Conservation (phyloP, 2,888 invertebrate species). For the Parnassius orleans region DNA sequence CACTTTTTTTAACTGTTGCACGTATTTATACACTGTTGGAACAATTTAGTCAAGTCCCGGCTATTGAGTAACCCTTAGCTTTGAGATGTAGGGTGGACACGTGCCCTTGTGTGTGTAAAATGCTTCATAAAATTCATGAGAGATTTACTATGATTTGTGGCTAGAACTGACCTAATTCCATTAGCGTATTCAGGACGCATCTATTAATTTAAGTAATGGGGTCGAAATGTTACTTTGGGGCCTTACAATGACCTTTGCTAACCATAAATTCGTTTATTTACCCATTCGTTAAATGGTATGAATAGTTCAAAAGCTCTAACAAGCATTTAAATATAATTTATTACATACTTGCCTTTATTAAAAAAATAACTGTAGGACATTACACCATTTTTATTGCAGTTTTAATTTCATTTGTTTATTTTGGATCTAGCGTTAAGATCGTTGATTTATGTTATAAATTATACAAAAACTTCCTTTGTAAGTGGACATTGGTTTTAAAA, state of each 20-base stretch:
- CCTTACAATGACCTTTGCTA: slow-evolving; percentile 55
- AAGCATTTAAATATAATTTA: slow-evolving; percentile 25
- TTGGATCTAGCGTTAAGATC: no score
- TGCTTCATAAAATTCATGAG: slow-evolving; percentile 41
- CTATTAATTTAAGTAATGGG: slow-evolving; percentile 40
- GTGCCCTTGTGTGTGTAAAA: slow-evolving; percentile 40
- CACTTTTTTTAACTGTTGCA: neutral
- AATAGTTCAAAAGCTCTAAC: slow-evolving; percentile 23
- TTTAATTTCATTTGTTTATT: no score
- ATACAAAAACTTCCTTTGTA: no score
- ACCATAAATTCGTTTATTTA: slow-evolving; percentile 58
- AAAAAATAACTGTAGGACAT: neutral
- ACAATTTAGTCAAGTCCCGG: slow-evolving; percentile 4
- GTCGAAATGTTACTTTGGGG: slow-evolving; percentile 48
- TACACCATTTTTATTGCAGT: neutral
- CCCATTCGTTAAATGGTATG: slow-evolving; percentile 28
- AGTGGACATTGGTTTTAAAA: no score
- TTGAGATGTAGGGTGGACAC: slow-evolving; percentile 30
- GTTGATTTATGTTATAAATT: no score
- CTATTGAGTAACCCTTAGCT: slow-evolving; percentile 2
- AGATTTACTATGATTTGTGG: slow-evolving; percentile 34
- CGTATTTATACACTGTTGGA: no score
- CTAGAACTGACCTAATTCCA: slow-evolving; percentile 44
- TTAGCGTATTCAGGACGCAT: slow-evolving; percentile 29
- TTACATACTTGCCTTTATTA: slow-evolving; percentile 10